Conservation (phyloP, 2,797 vertebrate species). For the Lateolabrax maculatus region DNA sequence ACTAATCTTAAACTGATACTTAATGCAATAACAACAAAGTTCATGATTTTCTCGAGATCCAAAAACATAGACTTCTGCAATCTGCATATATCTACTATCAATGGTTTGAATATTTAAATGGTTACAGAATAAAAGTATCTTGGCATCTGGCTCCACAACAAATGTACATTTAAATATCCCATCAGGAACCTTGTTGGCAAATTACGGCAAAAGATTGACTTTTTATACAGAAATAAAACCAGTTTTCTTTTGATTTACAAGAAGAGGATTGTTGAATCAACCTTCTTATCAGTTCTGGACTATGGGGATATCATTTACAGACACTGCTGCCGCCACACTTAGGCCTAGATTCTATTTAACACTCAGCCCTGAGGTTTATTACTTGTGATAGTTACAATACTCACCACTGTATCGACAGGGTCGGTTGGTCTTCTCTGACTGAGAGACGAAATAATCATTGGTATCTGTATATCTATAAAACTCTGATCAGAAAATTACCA, state of each 20-base stretch:
- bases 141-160: background rate
- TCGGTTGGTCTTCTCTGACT: no score
- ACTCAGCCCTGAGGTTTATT: slow-evolving; percentile 1
- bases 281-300: background rate
- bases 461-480: no score
- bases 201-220: background rate
- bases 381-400: background rate
- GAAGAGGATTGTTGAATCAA: slow-evolving; percentile 1
- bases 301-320: background rate
- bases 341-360: background rate
- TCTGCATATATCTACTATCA: background rate
- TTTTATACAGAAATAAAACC: background rate
- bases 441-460: no score
- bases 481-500: no score
- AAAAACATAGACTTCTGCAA: background rate
- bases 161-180: background rate
- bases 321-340: background rate
- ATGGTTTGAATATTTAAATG: background rate
- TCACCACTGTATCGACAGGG: background rate
- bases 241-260: background rate
- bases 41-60: no score
- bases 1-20: no score
- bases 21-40: no score
- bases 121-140: background rate
- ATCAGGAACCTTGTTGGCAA: no score